Percentiles rank a stretch among this genome's conserved stretches.
Conservation (phyloP, 2,797 vertebrate genomes). For the Apogon talboti region DNA sequence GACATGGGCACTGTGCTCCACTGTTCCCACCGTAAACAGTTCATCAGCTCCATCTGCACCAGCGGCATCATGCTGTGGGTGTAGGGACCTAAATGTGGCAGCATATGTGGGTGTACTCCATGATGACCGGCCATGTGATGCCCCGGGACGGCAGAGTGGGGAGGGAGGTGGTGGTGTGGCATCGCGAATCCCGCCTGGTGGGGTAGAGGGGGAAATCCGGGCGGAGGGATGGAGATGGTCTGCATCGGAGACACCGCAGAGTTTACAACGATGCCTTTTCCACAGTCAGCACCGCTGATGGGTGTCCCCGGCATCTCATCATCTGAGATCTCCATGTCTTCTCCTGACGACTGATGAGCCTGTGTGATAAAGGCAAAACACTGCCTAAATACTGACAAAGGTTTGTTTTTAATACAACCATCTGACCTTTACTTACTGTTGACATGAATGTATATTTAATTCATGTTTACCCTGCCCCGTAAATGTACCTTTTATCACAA, state of each 20-base stretch:
- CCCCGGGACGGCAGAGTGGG: conserved; percentile 84
- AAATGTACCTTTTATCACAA: no score
- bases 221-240: conserved; percentile 87
- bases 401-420: background rate
- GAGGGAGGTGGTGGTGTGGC: conserved; percentile 84
- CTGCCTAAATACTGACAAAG: no score
- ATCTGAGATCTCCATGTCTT: conserved; percentile 99
- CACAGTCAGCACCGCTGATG: conserved; percentile 88
- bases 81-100: conserved; percentile 88
- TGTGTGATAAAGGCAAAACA: conserved; percentile 55
- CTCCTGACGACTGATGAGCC: conserved; percentile 94
- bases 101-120: conserved; percentile 88
- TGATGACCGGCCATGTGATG: conserved; percentile 85
- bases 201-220: conserved; percentile 88
- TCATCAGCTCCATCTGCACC: conserved; percentile 96
- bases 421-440: background rate
- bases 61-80: conserved; percentile 89
- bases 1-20: conserved; percentile 97
- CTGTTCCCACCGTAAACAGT: conserved; percentile 88
- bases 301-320: conserved; percentile 94
- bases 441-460: no score
- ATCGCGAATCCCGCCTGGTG: conserved; percentile 88
- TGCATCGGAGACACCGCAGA: conserved; percentile 88
- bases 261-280: conserved; percentile 92
- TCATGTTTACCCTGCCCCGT: no score